A percentile compares a stretch with the other conserved stretches of the same genome.
Conservation (phyloP, 2,113 vertebrate genomes). For the Hippoglossus stenolepis region DNA sequence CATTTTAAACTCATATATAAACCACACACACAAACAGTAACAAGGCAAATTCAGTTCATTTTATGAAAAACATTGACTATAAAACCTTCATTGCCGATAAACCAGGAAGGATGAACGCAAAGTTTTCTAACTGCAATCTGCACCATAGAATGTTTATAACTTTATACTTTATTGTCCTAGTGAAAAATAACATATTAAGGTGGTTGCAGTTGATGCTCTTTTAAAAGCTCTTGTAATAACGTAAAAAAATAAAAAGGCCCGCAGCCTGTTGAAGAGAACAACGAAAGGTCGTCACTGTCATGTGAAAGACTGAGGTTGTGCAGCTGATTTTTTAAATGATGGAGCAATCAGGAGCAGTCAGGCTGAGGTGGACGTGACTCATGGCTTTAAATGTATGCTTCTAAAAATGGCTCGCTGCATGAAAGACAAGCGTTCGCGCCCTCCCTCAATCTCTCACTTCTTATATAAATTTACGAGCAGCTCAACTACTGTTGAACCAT, state of each 20-base stretch:
- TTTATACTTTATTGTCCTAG: constrained; percentile 9
- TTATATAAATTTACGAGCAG: constrained; percentile 57
- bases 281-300: constrained; percentile 50
- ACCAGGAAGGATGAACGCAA: neutral
- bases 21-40: too few species aligned
- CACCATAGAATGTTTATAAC: neutral
- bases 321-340: constrained; percentile 69
- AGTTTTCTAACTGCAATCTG: neutral
- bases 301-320: constrained; percentile 40
- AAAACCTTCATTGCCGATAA: neutral
- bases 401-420: constrained; percentile 70
- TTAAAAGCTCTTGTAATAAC: constrained; percentile 54
- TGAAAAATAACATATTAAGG: constrained; percentile 32
- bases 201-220: constrained; percentile 34
- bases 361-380: constrained; percentile 70
- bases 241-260: constrained; percentile 45
- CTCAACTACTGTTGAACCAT: constrained; percentile 62
- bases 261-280: constrained; percentile 48
- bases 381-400: constrained; percentile 69
- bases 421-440: constrained; percentile 39
- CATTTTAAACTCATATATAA: too few species aligned
- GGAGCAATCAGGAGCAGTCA: constrained; percentile 62
- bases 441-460: constrained; percentile 51
- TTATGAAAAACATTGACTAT: too few species aligned
- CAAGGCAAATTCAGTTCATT: too few species aligned